phyloP scores from a whole-genome alignment of 2,797 vertebrate genomes.

The Poeciliopsis paucimaculata region DNA sequence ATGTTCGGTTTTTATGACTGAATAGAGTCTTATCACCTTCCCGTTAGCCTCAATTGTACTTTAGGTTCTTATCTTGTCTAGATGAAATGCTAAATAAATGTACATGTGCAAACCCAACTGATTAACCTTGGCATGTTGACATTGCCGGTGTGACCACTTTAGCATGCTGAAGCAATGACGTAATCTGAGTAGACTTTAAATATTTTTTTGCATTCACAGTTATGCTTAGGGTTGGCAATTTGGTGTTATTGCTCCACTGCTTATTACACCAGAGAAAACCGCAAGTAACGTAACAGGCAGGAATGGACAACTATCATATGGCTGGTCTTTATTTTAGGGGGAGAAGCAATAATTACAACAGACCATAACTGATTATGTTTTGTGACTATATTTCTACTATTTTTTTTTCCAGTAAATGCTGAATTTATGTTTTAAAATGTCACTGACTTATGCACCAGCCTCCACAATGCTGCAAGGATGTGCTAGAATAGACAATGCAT shows the following conservation, averaged over 20 bases:
- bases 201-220: slow-evolving; percentile 13
- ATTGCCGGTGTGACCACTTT: slow-evolving; percentile 11
- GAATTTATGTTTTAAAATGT: neutral
- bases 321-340: neutral
- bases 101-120: slow-evolving; percentile 3
- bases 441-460: neutral
- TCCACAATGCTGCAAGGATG: neutral
- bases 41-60: neutral
- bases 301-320: neutral
- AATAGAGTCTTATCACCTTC: neutral
- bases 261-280: slow-evolving; percentile 9
- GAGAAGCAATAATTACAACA: neutral
- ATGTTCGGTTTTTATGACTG: neutral
- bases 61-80: slow-evolving; percentile 6
- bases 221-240: neutral
- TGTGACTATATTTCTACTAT: neutral
- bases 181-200: slow-evolving; percentile 15
- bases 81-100: slow-evolving; percentile 9
- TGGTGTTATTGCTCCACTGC: slow-evolving; percentile 10
- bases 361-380: neutral
- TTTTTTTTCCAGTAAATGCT: neutral
- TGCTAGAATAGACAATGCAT: neutral
- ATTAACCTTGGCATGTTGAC: slow-evolving; percentile 21
- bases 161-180: slow-evolving; percentile 9
- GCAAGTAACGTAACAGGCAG: neutral